These are phyloP conservation scores for Lophotis ruficrista DNA, from an alignment of 2,113 vertebrate genomes.

Conservation along the genomic window DNA sequence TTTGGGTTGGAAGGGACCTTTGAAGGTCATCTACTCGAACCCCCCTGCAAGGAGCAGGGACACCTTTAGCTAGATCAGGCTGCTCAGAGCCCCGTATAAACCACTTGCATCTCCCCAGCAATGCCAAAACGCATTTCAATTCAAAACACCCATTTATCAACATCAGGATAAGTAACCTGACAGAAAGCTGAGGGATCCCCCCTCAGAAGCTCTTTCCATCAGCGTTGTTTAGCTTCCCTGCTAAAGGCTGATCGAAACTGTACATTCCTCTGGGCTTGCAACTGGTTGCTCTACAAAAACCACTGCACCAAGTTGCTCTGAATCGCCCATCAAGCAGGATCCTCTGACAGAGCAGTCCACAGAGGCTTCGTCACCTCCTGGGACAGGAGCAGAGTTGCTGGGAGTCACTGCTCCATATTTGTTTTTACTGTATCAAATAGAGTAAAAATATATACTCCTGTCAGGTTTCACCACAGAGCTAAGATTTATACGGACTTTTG, in stretches of 20 bases:
- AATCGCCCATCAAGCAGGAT: rapidly evolving
- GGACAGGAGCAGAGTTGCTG: neutral
- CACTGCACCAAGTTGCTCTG: neutral
- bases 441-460: neutral
- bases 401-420: neutral
- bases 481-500: neutral
- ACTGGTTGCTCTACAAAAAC: neutral
- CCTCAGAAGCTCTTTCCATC: neutral
- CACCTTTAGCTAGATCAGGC: too few species aligned
- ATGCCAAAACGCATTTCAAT: neutral
- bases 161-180: neutral
- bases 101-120: neutral
- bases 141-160: neutral
- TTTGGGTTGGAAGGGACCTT: too few species aligned
- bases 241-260: neutral
- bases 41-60: too few species aligned
- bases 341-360: neutral
- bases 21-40: too few species aligned
- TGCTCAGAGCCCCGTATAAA: neutral
- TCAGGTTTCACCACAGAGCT: neutral
- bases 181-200: neutral
- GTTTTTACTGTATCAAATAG: neutral
- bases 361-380: neutral
- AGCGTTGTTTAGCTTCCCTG: neutral
- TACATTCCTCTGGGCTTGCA: neutral